Evolutionary conservation across 1,140 invertebrate species (phyloP).

Genomic region (Drosophila pachea): DNA sequence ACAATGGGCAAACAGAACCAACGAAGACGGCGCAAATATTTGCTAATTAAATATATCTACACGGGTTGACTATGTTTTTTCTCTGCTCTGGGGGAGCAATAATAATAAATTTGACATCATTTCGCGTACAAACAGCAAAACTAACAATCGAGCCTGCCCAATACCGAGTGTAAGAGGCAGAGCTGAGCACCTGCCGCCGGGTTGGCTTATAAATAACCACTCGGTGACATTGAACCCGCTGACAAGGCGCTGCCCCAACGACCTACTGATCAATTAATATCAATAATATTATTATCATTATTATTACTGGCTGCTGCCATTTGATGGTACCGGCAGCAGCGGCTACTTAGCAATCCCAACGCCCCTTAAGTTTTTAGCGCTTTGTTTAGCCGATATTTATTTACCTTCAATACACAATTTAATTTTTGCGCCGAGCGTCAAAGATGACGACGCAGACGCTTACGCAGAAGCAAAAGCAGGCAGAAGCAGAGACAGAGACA

Average conservation of each 20-base stretch:
- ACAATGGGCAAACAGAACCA: constrained; percentile 31
- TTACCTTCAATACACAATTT: constrained; percentile 49
- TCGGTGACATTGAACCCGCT: constrained; percentile 58
- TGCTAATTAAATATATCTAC: constrained; percentile 73
- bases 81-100: constrained; percentile 25
- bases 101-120: constrained; percentile 76
- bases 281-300: constrained; percentile 28
- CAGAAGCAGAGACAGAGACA: constrained; percentile 1
- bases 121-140: constrained; percentile 60
- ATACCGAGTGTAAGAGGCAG: constrained; percentile 50
- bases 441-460: constrained; percentile 6
- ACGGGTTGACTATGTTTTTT: constrained; percentile 21
- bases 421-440: constrained; percentile 35
- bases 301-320: constrained; percentile 20
- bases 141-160: constrained; percentile 25
- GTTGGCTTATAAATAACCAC: constrained; percentile 1
- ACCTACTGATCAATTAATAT: constrained; percentile 65
- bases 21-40: constrained; percentile 57
- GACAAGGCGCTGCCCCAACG: constrained; percentile 25
- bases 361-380: constrained; percentile 5
- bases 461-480: constrained; percentile 6
- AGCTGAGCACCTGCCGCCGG: constrained; percentile 8
- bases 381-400: constrained; percentile 20
- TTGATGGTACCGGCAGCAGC: constrained; percentile 27
- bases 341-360: constrained; percentile 17